Conservation (phyloP, 2,888 invertebrate genomes). For the Zaprionus bogoriensis region DNA sequence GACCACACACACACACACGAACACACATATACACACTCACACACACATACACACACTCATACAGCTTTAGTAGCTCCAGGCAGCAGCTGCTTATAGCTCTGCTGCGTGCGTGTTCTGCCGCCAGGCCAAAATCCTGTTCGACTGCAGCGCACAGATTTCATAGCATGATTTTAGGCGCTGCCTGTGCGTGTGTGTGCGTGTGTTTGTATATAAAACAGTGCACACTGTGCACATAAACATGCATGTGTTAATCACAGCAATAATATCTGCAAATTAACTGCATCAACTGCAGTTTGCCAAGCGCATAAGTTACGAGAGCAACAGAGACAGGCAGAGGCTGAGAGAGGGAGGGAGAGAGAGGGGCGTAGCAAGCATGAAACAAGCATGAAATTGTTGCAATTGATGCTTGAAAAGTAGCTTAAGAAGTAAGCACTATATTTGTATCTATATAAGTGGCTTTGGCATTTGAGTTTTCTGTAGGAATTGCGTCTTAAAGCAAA, state of each 20-base stretch:
- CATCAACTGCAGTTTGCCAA: conserved; percentile 50
- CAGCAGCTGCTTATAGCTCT: conserved; percentile 14
- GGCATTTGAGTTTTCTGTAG: too few relatives aligned
- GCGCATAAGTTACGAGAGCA: background rate
- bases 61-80: background rate
- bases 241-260: conserved; percentile 76
- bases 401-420: background rate
- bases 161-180: conserved; percentile 19
- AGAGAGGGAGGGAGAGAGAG: background rate
- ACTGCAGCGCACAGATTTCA: conserved; percentile 57
- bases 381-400: background rate
- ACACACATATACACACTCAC: conserved; percentile 11
- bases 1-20: conserved; percentile 30
- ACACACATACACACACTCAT: background rate
- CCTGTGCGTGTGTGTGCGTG: background rate
- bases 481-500: too few relatives aligned
- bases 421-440: background rate
- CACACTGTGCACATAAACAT: conserved; percentile 72
- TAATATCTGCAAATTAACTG: conserved; percentile 76
- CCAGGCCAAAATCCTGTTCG: conserved; percentile 37
- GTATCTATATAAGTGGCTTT: too few relatives aligned
- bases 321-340: background rate
- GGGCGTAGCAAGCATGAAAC: background rate
- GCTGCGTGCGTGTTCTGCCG: background rate
- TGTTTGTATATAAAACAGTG: conserved; percentile 67